Base-by-base conservation (phyloP, 2,113 vertebrate genomes). In the Melozone crissalis region DNA sequence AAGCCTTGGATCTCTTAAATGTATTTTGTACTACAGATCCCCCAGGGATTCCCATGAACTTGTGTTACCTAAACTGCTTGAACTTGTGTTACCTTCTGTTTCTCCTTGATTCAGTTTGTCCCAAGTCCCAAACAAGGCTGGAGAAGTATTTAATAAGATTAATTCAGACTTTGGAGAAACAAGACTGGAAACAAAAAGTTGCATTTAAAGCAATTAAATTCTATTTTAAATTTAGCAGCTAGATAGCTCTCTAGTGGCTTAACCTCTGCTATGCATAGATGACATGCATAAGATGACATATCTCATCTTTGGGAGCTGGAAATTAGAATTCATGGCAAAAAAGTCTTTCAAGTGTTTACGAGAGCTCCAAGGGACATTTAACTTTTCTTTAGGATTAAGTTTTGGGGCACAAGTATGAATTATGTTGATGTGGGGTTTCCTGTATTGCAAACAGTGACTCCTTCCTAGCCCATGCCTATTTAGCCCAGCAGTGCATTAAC, bases 161-260 rank as follows among this genome's bases (percentile, higher is more conserved):
- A 68, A 82, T 61, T 65, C 24, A 76, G 71, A 26, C 49, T 79
- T 73, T 24, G 73, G 58, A 88, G 22, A 16, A 65, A 57, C 28
- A 52, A 82, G 62, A 84, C 24, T 79, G 31, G 58, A 83, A 93
- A 58, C 18, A 71, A 67, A 73, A 93, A 84, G 30, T 55, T 90
- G 73, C 46, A 75, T 77, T 59, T 69, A 63, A 92, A 90, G 11
- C 19, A 77, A 75, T 73, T 74, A 28, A 71, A 67, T 84, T 91
- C 21, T 66, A 41, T 86, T 90, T 80, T 90, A 81, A 95, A 86
- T 88, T 74, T 94, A 86, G 72, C 68, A 92, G 47, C 59, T 83
- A 55, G 63, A 80, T 77, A 80, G 27, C 39, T 94, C 79, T 86
- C 90, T 67, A 71, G 89, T 86, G 90, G 55, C 72, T 55, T 90